Percentiles rank a stretch among this genome's conserved stretches.
These are phyloP conservation scores for Synaphobranchus kaupii DNA, from an alignment of 2,797 vertebrate species.

Conservation along the genomic window DNA sequence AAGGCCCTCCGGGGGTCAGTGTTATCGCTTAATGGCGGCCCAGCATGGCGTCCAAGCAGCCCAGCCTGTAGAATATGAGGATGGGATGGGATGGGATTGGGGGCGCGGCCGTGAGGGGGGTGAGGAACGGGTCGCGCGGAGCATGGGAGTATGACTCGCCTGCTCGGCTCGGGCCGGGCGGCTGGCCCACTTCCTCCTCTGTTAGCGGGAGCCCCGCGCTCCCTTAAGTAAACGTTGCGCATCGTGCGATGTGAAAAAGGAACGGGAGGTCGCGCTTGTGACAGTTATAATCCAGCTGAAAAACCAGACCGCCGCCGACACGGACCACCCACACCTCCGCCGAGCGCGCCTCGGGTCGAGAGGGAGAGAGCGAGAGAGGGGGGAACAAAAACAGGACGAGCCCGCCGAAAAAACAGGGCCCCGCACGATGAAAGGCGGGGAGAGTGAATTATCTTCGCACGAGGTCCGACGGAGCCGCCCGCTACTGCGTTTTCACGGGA, in stretches of 20 bases:
- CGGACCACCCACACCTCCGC: conserved; percentile 60
- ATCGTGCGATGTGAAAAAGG: conserved; percentile 66
- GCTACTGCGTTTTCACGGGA: conserved; percentile 51
- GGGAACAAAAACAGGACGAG: neutral
- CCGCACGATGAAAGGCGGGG: conserved; percentile 49
- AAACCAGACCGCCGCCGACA: conserved; percentile 36
- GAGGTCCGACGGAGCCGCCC: conserved; percentile 44
- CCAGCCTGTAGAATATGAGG: neutral
- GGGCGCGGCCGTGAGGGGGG: neutral
- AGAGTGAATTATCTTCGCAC: conserved; percentile 61
- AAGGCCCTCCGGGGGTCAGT: neutral
- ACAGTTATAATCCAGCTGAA: conserved; percentile 61
- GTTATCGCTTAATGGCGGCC: neutral
- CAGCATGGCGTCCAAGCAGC: neutral
- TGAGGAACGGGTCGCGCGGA: neutral
- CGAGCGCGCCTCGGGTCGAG: neutral
- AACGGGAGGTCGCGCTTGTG: conserved; percentile 63
- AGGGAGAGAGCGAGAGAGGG: conserved; percentile 9
- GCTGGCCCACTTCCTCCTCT: conserved; percentile 47
- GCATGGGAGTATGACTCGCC: conserved; percentile 27
- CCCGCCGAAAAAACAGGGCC: conserved; percentile 23
- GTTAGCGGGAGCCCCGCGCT: conserved; percentile 43
- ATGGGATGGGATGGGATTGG: neutral
- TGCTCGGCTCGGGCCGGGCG: conserved; percentile 43
- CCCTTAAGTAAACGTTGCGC: conserved; percentile 73